Conservation (phyloP, 2,113 vertebrate genomes). For the human (Homo sapiens) region GRCh38 chr12:91321501-91322000, state of each 20-base stretch:
- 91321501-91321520: not conserved
- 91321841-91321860: not conserved
- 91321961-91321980: too few relatives aligned
- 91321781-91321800: not conserved
- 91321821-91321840: not conserved
- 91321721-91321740: not conserved
- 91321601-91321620: not conserved
- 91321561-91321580: not conserved
- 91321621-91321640: not conserved
- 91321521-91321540: not conserved
- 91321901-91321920: too few relatives aligned
- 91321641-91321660: not conserved
- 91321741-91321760: not conserved
- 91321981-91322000: too few relatives aligned
- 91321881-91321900: too few relatives aligned
- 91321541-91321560: not conserved
- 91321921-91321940: too few relatives aligned
- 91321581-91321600: constrained; percentile 4
- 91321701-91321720: not conserved
- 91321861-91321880: too few relatives aligned
- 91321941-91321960: too few relatives aligned
- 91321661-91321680: not conserved
- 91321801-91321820: not conserved
- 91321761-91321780: not conserved
- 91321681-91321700: not conserved